Evolutionary conservation across 2,797 vertebrate species (phyloP), one percentile per base, ranked within the genome.

Genomic region (Eupleurogrammus muticus): DNA sequence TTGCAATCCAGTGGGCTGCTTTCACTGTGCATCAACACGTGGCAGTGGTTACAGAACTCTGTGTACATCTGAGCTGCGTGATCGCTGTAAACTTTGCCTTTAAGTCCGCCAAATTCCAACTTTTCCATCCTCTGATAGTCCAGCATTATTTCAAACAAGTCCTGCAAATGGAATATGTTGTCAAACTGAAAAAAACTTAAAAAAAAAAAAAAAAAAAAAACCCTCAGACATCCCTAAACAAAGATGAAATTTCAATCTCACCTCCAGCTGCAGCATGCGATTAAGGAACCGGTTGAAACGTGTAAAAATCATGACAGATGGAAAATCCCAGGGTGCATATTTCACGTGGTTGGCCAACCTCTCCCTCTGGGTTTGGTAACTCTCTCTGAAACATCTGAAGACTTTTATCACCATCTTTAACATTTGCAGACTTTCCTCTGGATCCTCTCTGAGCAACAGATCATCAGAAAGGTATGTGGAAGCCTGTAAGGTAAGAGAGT

Each of bases 61-160:
- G 70, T 71, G 54, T 84, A 91, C 65, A 94, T 90, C 70, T 88
- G 69, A 20, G 49, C 84, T 52, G 94, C 84, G 42, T 92, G 71
- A 21, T 94, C 89, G 62, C 87, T 95, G 79, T 95, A 92, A 66
- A 90, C 51, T 55, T 90, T 89, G 50, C 93, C 93, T 66, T 92
- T 91, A 49, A 84, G 68, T 46, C 94, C 95, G 35, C 92, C 91
- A 91, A 96, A 94, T 71, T 93, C 83, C 66, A 96, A 46, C 75
- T 95, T 96, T 81, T 96, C 93, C 84, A 97, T 82, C 54, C 94
- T 95, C 84, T 96, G 91, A 84, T 96, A 95, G 77, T 94, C 92
- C 79, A 94, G 46, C 20, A 92, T 78, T 14, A 86, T 92, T 77
- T 91, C 70, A 86, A 95, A 95, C 59, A 95, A 42, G 49, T 95